A percentile compares a stretch with the other conserved stretches of the same genome.
Evolutionary conservation across 2,113 vertebrate species (phyloP).

Genomic region (Polypterus senegalus): DNA sequence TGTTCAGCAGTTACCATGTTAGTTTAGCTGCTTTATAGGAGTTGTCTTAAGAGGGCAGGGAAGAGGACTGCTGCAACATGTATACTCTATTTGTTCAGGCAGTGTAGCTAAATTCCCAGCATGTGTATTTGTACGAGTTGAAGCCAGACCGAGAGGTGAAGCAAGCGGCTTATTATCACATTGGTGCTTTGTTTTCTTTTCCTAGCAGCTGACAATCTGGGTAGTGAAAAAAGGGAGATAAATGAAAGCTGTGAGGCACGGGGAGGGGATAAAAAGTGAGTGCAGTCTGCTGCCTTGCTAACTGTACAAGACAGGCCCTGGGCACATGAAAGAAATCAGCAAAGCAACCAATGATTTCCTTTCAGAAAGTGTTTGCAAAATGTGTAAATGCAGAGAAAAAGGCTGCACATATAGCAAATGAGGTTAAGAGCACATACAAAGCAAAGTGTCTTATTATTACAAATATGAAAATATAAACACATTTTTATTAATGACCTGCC

Average conservation of each 20-base stretch:
- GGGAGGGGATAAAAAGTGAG: no score
- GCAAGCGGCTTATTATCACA: neutral
- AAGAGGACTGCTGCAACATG: neutral
- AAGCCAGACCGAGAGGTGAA: neutral
- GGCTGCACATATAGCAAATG: no score
- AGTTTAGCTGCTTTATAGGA: neutral
- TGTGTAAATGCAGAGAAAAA: no score
- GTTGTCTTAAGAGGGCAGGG: neutral
- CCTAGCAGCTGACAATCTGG: neutral
- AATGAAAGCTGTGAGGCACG: neutral
- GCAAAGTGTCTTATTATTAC: no score
- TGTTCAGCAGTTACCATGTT: conserved; percentile 1
- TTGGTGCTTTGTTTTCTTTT: neutral
- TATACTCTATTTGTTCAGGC: neutral
- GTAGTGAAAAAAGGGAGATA: neutral
- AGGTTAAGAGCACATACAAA: no score
- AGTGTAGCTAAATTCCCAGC: neutral
- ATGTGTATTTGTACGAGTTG: neutral
- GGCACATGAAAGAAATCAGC: no score
- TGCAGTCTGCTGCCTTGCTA: no score
- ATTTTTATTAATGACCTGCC: no score
- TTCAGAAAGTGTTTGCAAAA: no score
- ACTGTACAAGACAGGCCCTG: no score
- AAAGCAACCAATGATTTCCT: no score
- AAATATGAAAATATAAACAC: no score